Conservation (phyloP, 2,888 invertebrate genomes). For the Brenthis daphne region DNA sequence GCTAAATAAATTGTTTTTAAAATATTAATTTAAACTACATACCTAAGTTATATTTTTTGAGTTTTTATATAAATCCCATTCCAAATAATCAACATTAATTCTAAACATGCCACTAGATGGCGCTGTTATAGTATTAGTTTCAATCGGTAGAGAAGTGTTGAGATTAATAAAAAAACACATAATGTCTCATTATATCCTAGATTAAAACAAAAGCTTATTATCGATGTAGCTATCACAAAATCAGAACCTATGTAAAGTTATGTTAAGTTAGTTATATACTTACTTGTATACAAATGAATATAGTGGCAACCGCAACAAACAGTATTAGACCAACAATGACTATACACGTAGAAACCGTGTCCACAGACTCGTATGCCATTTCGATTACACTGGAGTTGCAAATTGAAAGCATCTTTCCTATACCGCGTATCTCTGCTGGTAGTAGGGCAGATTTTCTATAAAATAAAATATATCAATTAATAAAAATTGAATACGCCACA, state of each 20-base stretch:
- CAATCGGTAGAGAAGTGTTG: no score
- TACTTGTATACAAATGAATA: conserved; percentile 93
- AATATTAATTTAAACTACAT: no score
- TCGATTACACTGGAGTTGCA: conserved; percentile 84
- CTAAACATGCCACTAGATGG: no score
- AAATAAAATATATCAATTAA: conserved; percentile 30
- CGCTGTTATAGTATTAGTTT: no score
- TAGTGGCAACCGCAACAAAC: conserved; percentile 88
- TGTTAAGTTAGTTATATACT: neutral
- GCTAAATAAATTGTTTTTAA: no score
- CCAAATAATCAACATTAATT: no score
- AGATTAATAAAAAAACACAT: no score
- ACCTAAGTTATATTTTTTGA: no score
- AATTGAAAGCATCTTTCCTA: conserved; percentile 86
- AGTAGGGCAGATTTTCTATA: conserved; percentile 84
- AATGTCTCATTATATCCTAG: no score
- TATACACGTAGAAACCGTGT: conserved; percentile 92
- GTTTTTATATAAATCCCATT: no score
- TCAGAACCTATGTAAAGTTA: neutral
- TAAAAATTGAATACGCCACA: neutral
- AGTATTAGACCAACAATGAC: conserved; percentile 93
- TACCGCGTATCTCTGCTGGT: conserved; percentile 89
- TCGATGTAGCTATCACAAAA: no score
- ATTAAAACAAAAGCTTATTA: no score
- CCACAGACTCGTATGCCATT: conserved; percentile 88